Base-by-base conservation (phyloP, 1,140 invertebrate genomes). In the Ephestia elutella region DNA sequence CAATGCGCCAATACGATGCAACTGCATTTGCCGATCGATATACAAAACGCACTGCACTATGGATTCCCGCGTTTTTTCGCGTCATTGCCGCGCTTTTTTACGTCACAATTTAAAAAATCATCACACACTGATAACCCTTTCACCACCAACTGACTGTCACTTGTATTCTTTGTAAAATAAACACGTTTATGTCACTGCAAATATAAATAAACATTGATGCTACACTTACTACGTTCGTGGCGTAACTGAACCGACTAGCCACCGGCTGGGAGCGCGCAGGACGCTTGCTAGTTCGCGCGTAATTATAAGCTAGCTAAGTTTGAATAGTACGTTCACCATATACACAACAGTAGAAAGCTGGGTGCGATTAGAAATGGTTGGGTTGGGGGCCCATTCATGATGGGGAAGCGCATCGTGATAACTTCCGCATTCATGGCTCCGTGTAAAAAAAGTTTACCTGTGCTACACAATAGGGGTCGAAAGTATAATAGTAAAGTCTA, bases 281-380 rank as follows among this genome's bases (percentile, higher is more conserved):
- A 77, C 71, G 73, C 74, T 73, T 71, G 70, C 50, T 53, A 76
- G 63, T 66, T 75, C 74, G 76, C 78, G 70, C 71, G 66, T 61
- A 76, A 79, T 70, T 86, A 83, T 86, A 84, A 81, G 80, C 78
- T 81, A 80, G 78, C 78, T 63, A 61, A 78, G 65, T 76, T 77
- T 63, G 70, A 74, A 80, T 78, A 75, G 78, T 70, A 11, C 60
- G 54, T 57, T 51, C 65, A 62, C 11, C 13, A 13, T 25, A 7
- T 20, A 25, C 21, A 21, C 50, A n/a, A 53, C 19, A 20, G 50
- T 25, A 25, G 20, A 53, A 53, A 53, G 50, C 50, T 5, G 50
- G 50, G 18, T 53, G 50, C 21, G 13, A 76, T 63, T 75, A 76
- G 63, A 72, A 73, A 78, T 78, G 73, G 78, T 67, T 21, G n/a